Evolutionary conservation across 2,888 invertebrate genomes (phyloP), one percentile per base, ranked within the genome.

Genomic region (Melanostoma mellinum): DNA sequence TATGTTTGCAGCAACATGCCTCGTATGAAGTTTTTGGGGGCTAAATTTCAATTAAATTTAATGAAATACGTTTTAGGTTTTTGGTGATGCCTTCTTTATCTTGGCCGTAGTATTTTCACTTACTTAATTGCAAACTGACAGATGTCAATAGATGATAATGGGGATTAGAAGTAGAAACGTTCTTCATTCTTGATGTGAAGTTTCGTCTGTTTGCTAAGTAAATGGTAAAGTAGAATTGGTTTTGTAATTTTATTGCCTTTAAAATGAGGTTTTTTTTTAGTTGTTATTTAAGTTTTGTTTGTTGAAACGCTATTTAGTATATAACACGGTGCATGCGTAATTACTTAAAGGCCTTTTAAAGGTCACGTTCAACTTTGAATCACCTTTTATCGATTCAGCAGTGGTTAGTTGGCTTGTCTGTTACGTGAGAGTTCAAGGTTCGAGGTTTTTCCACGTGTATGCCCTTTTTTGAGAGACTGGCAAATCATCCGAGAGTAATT

Each of bases 11-110:
- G 32, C 20, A 20, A 35, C 1, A 36, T 33, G 20, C 0, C 4
- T 10, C 50, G 3, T 63, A 36, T 61, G 63, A 63, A 50, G 56
- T 69, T 74, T 84, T 71, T 48, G 71, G 75, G 63, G 79, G 74
- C 74, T 84, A 84, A 84, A 84, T 84, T 84, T 84, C 84, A 84
- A 84, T 84, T 84, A 84, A 84, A 75, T 74, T 71, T 79, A 84
- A 84, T 84, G 84, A 84, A 84, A 84, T 71, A 75, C 79, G 73
- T 69, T 61, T 63, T 53, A 61, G 8, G 69, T 60, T 67, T 46
- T 10, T 35, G n/a, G 3, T 52, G 6, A n/a, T 53, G 40, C 3
- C 30, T 53, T 5, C 52, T 58, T 42, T 46, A 55, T 36, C 10
- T 52, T 52, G 67, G 35, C 53, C 40, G 52, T 65, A 73, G 77